Base-by-base conservation (phyloP, 2,113 vertebrate genomes). In the Deroptyus accipitrinus region DNA sequence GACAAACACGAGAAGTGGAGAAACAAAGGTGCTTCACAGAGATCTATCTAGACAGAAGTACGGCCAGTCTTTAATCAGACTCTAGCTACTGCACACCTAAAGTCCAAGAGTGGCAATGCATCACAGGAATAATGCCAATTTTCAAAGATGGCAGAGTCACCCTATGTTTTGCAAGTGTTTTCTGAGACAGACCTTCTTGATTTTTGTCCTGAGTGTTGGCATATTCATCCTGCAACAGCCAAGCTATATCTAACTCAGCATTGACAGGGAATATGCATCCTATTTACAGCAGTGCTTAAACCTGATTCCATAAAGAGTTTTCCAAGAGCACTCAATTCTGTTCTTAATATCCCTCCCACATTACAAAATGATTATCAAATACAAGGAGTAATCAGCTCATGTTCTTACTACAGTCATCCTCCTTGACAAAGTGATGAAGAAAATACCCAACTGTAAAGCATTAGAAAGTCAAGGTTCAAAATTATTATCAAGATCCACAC, bases 391-490 rank as follows among this genome's bases (percentile, higher is more conserved):
- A 94, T 95, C 84, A 93, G 52, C 76, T 96, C 92, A 84, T 52
- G 55, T 73, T 79, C 84, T 94, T 93, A 93, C 89, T 84, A 69
- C 67, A 85, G 25, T 87, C 81, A 91, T 88, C 76, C 35, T 82
- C 44, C 77, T 89, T 46, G 67, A 89, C 48, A 78, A 74, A 92
- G 31, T 73, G 28, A 37, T 22, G 35, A 69, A 20, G 79, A 92
- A 70, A 74, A 72, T 2, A 81, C 14, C n/a, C 92, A 89, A 73
- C 25, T 63, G 44, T 23, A 55, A 90, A 83, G 75, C 24, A 79
- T 84, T 92, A 95, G n/a, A 86, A 92, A 88, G 88, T 90, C 75
- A 95, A 94, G 44, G 76, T 89, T 95, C 91, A 91, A 83, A 76
- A 83, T 44, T 70, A 84, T 86, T 86, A 70, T 33, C 46, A 67